phyloP scores from a whole-genome alignment of 2,113 vertebrate species.

The Cathartes aura region DNA sequence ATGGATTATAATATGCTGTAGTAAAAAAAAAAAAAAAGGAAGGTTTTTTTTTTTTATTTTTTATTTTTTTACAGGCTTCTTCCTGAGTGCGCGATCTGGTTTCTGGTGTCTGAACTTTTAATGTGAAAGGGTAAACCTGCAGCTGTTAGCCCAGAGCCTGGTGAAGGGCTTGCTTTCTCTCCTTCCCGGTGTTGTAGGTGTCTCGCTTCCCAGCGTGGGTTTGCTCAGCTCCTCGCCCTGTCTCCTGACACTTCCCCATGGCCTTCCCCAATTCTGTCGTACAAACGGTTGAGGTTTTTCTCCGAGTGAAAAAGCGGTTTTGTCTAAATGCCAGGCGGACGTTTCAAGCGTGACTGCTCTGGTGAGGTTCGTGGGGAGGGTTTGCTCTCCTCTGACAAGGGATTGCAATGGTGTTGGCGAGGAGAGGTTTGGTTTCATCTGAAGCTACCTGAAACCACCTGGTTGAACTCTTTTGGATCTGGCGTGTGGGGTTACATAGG shows the following conservation, averaged over 20 bases:
- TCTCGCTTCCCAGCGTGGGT: not conserved
- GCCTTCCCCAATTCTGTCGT: not conserved
- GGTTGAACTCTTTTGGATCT: not conserved
- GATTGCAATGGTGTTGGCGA: not conserved
- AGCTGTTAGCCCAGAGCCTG: not conserved
- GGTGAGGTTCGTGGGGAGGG: not conserved
- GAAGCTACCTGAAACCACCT: fast-evolving
- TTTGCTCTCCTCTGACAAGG: not conserved
- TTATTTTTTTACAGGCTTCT: not conserved
- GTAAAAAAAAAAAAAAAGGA: not conserved
- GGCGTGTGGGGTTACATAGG: not conserved
- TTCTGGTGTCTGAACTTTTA: not conserved
- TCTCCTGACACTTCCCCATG: not conserved
- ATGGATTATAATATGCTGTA: not conserved
- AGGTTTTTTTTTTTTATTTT: not conserved
- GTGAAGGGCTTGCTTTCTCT: not conserved
- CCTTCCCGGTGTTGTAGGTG: not conserved
- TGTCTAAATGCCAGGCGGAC: not conserved
- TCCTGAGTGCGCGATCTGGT: not conserved
- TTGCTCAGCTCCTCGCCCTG: not conserved
- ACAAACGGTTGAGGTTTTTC: not conserved
- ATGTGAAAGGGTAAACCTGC: not conserved
- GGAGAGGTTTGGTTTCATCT: not conserved
- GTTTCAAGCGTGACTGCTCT: not conserved
- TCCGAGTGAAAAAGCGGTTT: not conserved